Conservation (phyloP, 2,888 invertebrate genomes). For the Pocota personata region DNA sequence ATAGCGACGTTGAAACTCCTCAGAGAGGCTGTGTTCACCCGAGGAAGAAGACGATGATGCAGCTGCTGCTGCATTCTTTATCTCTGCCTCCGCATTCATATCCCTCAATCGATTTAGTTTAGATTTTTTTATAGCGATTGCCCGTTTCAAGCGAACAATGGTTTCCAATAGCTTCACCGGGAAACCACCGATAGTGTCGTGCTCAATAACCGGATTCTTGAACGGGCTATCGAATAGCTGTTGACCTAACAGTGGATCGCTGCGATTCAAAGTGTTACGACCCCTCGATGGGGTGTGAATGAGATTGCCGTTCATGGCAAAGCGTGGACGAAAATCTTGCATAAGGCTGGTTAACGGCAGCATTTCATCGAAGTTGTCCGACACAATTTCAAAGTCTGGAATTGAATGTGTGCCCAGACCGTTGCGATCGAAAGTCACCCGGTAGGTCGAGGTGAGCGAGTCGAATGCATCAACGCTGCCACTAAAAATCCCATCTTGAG, state of each 20-base stretch:
- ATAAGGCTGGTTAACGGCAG: conserved; percentile 93
- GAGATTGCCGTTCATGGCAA: conserved; percentile 85
- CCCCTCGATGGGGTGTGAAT: conserved; percentile 78
- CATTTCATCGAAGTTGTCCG: conserved; percentile 95
- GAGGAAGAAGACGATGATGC: conserved; percentile 75
- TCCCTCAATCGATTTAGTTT: conserved; percentile 91
- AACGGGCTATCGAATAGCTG: conserved; percentile 82
- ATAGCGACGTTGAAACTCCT: conserved; percentile 96
- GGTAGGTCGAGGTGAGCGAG: conserved; percentile 95
- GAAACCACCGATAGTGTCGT: conserved; percentile 88
- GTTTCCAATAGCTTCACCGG: conserved; percentile 93
- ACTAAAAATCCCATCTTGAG: conserved; percentile 97
- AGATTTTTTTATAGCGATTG: conserved; percentile 90
- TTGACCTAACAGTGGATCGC: conserved; percentile 88
- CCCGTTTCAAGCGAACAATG: conserved; percentile 93
- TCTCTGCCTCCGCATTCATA: conserved; percentile 95
- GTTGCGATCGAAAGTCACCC: conserved; percentile 96
- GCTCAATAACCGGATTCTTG: conserved; percentile 81
- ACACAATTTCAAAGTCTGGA: conserved; percentile 97
- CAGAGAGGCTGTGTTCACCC: conserved; percentile 82
- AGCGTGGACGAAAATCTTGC: conserved; percentile 90
- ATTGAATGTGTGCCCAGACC: conserved; percentile 97
- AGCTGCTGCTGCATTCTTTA: conserved; percentile 60
- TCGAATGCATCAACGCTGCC: conserved; percentile 98
- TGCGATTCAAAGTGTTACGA: conserved; percentile 82